These are phyloP conservation scores for Trogon melanurus DNA, from an alignment of 2,113 vertebrate species.

Conservation along the genomic window DNA sequence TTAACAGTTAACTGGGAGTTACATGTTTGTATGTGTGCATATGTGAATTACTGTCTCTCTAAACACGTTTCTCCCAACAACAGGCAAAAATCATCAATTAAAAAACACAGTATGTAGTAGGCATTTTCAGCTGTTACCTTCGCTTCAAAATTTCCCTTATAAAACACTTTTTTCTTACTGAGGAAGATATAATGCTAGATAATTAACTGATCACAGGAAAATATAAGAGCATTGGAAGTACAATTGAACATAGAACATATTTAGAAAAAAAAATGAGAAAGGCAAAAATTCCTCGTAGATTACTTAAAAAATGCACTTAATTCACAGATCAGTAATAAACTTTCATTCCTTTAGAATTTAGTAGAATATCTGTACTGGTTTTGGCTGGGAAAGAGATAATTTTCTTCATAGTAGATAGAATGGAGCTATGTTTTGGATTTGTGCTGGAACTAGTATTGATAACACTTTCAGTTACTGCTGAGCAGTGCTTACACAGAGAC, in stretches of 20 bases:
- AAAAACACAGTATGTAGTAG: background rate
- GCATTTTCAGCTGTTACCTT: background rate
- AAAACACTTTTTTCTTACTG: background rate
- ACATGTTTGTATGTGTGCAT: background rate
- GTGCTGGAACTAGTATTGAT: background rate
- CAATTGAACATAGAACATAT: fast-evolving
- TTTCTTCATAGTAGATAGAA: background rate
- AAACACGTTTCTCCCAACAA: background rate
- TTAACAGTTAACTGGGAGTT: background rate
- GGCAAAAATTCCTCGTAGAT: background rate
- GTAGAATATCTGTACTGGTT: background rate
- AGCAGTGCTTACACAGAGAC: background rate
- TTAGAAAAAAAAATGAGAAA: background rate
- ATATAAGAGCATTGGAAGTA: background rate
- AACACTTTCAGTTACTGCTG: background rate
- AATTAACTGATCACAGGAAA: background rate
- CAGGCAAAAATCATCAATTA: background rate
- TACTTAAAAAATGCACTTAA: background rate
- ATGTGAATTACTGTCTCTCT: background rate
- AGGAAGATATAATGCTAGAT: background rate
- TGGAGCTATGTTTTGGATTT: background rate
- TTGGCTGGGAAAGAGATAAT: background rate
- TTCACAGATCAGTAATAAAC: background rate
- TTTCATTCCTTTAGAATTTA: background rate
- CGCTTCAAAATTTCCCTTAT: background rate